These are phyloP conservation scores for Acipenser transmontanus DNA, from an alignment of 2,797 vertebrate species.

Conservation along the genomic window DNA sequence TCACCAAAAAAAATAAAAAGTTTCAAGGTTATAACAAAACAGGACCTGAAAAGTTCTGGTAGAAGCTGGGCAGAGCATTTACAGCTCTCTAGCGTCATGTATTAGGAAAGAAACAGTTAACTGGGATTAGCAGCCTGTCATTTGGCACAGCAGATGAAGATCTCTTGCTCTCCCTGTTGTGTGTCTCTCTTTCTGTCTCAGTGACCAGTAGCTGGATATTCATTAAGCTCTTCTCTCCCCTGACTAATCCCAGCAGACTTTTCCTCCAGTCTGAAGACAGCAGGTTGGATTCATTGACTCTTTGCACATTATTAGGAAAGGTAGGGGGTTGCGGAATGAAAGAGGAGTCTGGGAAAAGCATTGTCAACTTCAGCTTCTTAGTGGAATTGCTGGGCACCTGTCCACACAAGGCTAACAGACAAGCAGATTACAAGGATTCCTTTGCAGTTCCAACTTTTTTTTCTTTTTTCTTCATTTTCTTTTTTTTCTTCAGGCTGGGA, in stretches of 20 bases:
- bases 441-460: constrained; percentile 1
- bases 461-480: not conserved
- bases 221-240: constrained; percentile 11
- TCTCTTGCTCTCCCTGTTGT: not conserved
- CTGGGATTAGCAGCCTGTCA: no score
- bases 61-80: no score
- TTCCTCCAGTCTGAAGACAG: constrained; percentile 10
- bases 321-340: constrained; percentile 13
- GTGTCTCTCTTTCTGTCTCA: not conserved
- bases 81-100: no score
- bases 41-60: no score
- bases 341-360: not conserved
- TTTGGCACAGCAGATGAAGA: not conserved
- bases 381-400: constrained; percentile 27
- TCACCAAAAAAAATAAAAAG: no score
- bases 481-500: no score
- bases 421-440: not conserved
- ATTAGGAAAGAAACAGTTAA: no score
- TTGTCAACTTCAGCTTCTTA: constrained; percentile 8
- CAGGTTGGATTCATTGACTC: not conserved
- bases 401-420: constrained; percentile 8
- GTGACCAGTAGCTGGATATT: constrained; percentile 6
- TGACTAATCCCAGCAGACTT: constrained; percentile 8
- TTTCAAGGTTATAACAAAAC: no score
- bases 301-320: constrained; percentile 25